Conservation (phyloP, 2,888 invertebrate genomes). For the Aporophyla lueneburgensis region DNA sequence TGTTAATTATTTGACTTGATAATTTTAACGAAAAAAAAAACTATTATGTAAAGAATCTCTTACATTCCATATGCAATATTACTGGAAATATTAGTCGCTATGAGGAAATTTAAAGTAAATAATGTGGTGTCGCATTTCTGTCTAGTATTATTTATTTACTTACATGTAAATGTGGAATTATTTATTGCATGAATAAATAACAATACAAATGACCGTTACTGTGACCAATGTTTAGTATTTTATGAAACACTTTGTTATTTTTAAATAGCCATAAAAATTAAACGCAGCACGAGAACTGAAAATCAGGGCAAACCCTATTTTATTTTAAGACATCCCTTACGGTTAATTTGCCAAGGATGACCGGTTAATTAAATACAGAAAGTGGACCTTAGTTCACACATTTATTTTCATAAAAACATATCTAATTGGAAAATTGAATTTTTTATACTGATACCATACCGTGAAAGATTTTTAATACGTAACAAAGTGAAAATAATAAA, state of each 20-base stretch:
- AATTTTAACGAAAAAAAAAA: constrained; percentile 11
- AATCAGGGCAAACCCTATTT: background rate
- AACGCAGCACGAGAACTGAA: background rate
- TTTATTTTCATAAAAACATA: constrained; percentile 8
- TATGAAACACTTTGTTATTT: constrained; percentile 1
- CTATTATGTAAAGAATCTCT: constrained; percentile 8
- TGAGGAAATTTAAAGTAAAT: constrained; percentile 44
- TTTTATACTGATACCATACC: background rate
- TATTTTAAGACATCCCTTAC: constrained; percentile 20
- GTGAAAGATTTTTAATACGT: constrained; percentile 7
- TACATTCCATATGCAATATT: constrained; percentile 5
- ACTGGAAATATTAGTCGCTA: constrained; percentile 16
- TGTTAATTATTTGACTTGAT: constrained; percentile 4
- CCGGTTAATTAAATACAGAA: background rate
- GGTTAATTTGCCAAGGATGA: constrained; percentile 5
- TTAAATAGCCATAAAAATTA: background rate
- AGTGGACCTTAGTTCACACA: background rate
- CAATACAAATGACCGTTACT: background rate
- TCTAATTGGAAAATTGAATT: background rate
- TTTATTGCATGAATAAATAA: constrained; percentile 29
- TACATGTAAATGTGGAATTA: constrained; percentile 22
- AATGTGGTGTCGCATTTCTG: constrained; percentile 22
- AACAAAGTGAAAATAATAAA: constrained; percentile 15
- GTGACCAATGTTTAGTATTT: background rate
- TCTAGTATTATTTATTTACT: constrained; percentile 24